Evolutionary conservation across 2,797 vertebrate species (phyloP).

Genomic region (Capromys pilorides): DNA sequence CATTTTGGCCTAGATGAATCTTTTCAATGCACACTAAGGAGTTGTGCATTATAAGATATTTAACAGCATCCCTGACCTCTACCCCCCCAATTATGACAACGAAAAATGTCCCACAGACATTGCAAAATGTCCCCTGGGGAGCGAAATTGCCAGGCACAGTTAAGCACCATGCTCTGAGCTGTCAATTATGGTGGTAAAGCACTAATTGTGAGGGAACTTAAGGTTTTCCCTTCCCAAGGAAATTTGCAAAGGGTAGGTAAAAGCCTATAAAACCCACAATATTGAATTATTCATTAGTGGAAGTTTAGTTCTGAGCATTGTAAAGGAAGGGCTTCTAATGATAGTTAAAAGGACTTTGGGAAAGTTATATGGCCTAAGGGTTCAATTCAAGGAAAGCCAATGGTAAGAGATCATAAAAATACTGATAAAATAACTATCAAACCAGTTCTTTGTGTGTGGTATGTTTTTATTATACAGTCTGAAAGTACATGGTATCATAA

Average conservation of each 20-base stretch:
- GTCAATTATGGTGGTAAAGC: conserved; percentile 8
- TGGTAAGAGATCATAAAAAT: conserved; percentile 44
- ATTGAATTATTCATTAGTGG: not conserved
- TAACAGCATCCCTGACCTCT: conserved; percentile 50
- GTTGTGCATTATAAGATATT: not conserved
- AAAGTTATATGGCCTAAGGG: not conserved
- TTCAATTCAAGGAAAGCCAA: not conserved
- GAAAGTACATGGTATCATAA: not conserved
- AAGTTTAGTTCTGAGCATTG: conserved; percentile 40
- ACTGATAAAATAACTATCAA: conserved; percentile 3
- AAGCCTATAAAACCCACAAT: not conserved
- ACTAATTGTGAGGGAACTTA: conserved; percentile 52
- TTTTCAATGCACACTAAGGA: not conserved
- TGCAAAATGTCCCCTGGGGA: conserved; percentile 26
- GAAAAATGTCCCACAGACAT: conserved; percentile 23
- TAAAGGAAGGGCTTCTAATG: not conserved
- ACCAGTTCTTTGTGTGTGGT: conserved; percentile 14
- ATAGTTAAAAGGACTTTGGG: conserved; percentile 4
- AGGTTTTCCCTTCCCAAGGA: conserved; percentile 43
- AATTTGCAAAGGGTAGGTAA: not conserved
- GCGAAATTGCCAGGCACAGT: not conserved
- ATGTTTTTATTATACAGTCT: conserved; percentile 21
- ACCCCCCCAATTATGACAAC: conserved; percentile 45
- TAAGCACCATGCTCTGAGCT: conserved; percentile 32
- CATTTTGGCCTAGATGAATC: conserved; percentile 20